Percentiles rank a stretch among this genome's conserved stretches.
Evolutionary conservation across 2,797 vertebrate species (phyloP).

Genomic region (Platyrinchus mystaceus): DNA sequence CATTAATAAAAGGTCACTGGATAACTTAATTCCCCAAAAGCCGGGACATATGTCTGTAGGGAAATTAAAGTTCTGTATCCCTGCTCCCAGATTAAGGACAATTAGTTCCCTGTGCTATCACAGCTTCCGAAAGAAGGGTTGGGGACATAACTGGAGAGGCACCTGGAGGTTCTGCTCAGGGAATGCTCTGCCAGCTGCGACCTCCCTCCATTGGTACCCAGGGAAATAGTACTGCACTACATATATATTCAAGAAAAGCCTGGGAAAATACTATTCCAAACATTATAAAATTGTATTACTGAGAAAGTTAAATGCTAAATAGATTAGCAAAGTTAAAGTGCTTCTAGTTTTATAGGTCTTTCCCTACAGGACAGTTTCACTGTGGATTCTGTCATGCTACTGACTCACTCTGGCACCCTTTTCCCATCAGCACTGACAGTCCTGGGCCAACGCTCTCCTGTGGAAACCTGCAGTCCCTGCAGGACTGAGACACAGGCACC

Average conservation of each 20-base stretch:
- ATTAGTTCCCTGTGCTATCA: neutral
- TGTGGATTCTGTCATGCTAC: neutral
- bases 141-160: rapidly evolving
- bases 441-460: neutral
- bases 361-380: neutral
- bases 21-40: neutral
- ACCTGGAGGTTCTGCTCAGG: neutral
- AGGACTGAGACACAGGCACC: neutral
- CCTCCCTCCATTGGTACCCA: rapidly evolving
- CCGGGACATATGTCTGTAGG: neutral
- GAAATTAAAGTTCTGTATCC: neutral
- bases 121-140: rapidly evolving
- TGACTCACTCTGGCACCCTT: neutral
- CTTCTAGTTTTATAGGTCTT: neutral
- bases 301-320: neutral
- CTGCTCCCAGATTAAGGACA: neutral
- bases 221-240: neutral
- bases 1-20: neutral
- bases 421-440: rapidly evolving
- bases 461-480: neutral
- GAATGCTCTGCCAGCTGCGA: neutral
- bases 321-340: neutral
- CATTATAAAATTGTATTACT: neutral
- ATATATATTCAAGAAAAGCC: rapidly evolving
- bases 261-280: neutral